phyloP scores from a whole-genome alignment of 2,797 vertebrate genomes.

The Sebastes matsubarae region DNA sequence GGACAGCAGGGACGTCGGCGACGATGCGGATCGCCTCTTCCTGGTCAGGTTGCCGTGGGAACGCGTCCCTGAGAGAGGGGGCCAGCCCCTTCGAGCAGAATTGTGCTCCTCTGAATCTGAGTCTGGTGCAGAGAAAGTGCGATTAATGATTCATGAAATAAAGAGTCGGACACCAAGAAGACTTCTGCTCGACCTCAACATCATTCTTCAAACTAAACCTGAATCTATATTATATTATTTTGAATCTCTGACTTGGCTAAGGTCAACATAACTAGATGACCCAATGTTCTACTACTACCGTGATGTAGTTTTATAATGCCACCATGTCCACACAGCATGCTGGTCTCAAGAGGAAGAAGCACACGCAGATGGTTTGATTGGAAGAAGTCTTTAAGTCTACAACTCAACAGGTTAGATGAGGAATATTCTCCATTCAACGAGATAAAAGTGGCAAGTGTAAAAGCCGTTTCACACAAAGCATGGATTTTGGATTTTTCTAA shows the following conservation, averaged over 20 bases:
- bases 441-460: not conserved
- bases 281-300: not conserved
- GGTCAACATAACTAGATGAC: not conserved
- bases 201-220: not conserved
- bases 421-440: not conserved
- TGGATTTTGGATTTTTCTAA: no score
- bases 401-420: not conserved
- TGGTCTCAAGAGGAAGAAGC: not conserved
- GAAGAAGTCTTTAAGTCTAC: not conserved
- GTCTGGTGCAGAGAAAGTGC: conserved; percentile 83
- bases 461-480: not conserved
- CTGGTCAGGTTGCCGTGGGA: conserved; percentile 68
- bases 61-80: conserved; percentile 81
- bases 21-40: conserved; percentile 77
- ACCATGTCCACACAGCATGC: not conserved
- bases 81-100: conserved; percentile 89
- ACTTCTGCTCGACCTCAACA: not conserved
- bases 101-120: conserved; percentile 94
- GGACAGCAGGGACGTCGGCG: conserved; percentile 81
- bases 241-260: not conserved
- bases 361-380: not conserved
- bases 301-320: not conserved
- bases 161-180: conserved; percentile 17
- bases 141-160: conserved; percentile 50
- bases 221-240: no score